Evolutionary conservation across 2,113 vertebrate genomes (phyloP).

Genomic region (Corythornis cristatus): DNA sequence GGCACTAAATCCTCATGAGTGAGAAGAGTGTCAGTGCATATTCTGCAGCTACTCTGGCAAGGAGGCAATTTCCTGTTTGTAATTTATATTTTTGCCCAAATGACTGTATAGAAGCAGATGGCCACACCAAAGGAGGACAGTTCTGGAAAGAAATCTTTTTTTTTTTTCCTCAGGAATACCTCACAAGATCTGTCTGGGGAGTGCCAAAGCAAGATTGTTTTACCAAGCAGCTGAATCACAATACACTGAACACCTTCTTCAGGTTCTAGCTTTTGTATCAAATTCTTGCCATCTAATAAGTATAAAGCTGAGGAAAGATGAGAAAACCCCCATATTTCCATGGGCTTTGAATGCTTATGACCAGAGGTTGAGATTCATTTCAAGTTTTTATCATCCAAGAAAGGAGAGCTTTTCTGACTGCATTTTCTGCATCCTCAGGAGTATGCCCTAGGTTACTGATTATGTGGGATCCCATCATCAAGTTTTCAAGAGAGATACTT

Average conservation of each 20-base stretch:
- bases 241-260: neutral
- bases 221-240: slow-evolving; percentile 5
- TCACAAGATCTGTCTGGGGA: neutral
- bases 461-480: slow-evolving; percentile 7
- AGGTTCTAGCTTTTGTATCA: neutral
- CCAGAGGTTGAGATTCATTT: neutral
- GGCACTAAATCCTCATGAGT: neutral
- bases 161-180: slow-evolving; percentile 3
- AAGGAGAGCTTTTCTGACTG: neutral
- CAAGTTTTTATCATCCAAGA: neutral
- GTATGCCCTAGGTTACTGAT: neutral
- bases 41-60: slow-evolving; percentile 41
- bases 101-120: slow-evolving; percentile 33
- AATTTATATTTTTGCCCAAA: slow-evolving; percentile 34
- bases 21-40: neutral
- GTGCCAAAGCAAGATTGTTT: slow-evolving; percentile 10
- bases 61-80: neutral
- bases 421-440: neutral
- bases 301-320: fast-evolving
- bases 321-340: neutral
- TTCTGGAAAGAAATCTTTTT: slow-evolving; percentile 13
- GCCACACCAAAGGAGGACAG: slow-evolving; percentile 11
- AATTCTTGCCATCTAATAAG: neutral
- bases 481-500: slow-evolving; percentile 8
- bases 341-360: neutral